A percentile compares a stretch with the other conserved stretches of the same genome.
Conservation (phyloP, 2,888 invertebrate species). For the Tachystola acroxantha region DNA sequence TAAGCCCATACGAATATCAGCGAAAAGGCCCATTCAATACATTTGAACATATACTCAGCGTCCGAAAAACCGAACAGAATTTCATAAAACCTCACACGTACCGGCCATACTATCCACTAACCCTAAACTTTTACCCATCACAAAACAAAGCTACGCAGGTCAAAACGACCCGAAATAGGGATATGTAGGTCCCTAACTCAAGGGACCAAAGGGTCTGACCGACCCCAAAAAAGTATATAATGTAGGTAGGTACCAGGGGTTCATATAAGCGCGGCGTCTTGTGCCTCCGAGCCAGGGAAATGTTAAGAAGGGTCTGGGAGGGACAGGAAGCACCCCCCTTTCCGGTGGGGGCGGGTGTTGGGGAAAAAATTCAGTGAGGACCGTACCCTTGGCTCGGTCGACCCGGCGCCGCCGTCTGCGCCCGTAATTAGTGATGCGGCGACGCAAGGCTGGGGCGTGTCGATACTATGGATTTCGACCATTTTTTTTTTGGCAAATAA, state of each 20-base stretch:
- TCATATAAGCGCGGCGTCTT: constrained; percentile 68
- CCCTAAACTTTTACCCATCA: constrained; percentile 51
- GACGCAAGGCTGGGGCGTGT: constrained; percentile 41
- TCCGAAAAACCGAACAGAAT: constrained; percentile 3
- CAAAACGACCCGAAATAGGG: constrained; percentile 60
- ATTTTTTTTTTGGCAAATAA: constrained; percentile 7
- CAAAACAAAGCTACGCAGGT: constrained; percentile 64
- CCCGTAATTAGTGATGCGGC: constrained; percentile 73
- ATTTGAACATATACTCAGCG: too few species aligned
- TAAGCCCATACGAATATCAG: too few species aligned
- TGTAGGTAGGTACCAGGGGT: constrained; percentile 62
- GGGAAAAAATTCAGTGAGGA: constrained; percentile 71
- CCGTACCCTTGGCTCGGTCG: constrained; percentile 64
- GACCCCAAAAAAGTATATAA: constrained; percentile 75
- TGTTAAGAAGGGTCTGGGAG: constrained; percentile 74
- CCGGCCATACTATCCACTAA: constrained; percentile 29
- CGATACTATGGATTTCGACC: constrained; percentile 30
- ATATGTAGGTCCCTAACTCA: constrained; percentile 67
- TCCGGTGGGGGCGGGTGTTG: constrained; percentile 57
- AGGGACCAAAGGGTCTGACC: constrained; percentile 66
- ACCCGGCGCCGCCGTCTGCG: constrained; percentile 67
- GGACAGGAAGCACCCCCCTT: constrained; percentile 59
- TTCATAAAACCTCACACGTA: constrained; percentile 20
- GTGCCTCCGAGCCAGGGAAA: constrained; percentile 72
- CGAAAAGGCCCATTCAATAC: too few species aligned